phyloP scores from a whole-genome alignment of 2,113 vertebrate genomes.

The Mesocricetus auratus region DNA sequence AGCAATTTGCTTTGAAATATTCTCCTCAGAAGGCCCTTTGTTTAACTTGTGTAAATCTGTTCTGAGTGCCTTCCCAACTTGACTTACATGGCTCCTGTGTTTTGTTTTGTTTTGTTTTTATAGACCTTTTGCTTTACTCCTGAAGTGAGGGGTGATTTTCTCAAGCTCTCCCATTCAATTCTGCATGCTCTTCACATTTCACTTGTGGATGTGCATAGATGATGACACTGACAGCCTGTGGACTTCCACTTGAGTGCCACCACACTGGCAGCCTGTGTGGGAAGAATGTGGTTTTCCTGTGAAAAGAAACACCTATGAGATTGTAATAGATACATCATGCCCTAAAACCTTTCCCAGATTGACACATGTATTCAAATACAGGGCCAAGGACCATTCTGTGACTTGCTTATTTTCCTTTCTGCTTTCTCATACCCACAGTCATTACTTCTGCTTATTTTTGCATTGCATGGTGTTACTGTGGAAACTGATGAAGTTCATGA shows the following conservation, averaged over 20 bases:
- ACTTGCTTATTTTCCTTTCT: neutral
- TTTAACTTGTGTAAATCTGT: conserved; percentile 77
- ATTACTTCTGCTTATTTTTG: neutral
- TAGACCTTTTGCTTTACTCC: neutral
- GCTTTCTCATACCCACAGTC: neutral
- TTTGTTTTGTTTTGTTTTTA: neutral
- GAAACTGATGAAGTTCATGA: neutral
- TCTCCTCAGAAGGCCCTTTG: conserved; percentile 60
- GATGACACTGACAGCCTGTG: conserved; percentile 37
- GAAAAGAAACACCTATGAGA: conserved; percentile 38
- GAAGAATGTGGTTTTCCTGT: conserved; percentile 33
- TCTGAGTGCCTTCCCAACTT: conserved; percentile 69
- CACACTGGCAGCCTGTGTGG: neutral
- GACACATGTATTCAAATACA: conserved; percentile 19
- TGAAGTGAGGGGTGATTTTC: conserved; percentile 27
- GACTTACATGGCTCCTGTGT: conserved; percentile 58
- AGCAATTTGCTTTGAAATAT: conserved; percentile 78
- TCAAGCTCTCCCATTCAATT: neutral
- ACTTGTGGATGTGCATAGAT: conserved; percentile 40
- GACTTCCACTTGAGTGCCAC: conserved; percentile 46
- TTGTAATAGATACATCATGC: neutral
- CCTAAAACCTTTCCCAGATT: neutral
- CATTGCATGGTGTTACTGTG: no score
- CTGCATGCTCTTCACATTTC: neutral
- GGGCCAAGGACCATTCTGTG: neutral